Base-by-base conservation (phyloP, 2,888 invertebrate species). In the Oeneis ivallda region DNA sequence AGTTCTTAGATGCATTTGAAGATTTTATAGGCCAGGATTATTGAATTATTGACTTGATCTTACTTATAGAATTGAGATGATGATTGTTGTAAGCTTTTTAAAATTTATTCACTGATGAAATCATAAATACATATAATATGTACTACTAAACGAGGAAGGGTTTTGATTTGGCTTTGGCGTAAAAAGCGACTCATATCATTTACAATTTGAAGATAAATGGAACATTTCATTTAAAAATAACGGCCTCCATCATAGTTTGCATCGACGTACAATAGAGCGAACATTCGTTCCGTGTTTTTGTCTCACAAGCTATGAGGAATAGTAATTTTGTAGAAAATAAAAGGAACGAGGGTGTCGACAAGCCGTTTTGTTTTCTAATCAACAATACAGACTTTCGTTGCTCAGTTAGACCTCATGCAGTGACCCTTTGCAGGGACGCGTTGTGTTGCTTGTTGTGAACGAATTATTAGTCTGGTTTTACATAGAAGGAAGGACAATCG, bases 401-500 rank as follows among this genome's bases (percentile, higher is more conserved):
- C 78, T 71, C 68, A 73, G 74, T 75, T 70, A 76, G 86, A 84
- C 88, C 82, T 89, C 92, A 86, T 80, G 88, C 89, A 83, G 91
- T 76, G 90, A 84, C 85, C 85, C 82, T 86, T 85, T 85, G 76
- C 76, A 81, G 68, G 79, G 79, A 79, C 82, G 82, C 80, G 74
- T 74, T 78, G 70, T 77, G 68, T 81, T 78, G 72, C 84, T 89
- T 91, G 88, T 92, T 89, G 88, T 87, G 82, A 78, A 87, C 87
- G 84, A 90, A 91, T 92, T 87, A 92, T 91, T 87, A 91, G 82
- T 90, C 86, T 92, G 92, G 92, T 92, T 91, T 89, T 79, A 82
- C 82, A 89, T 85, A 90, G 83, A 87, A 78, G 81, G 70, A 70
- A 70, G 70, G 77, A 91, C 88, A 91, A 92, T 86, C 71, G 70